phyloP scores from a whole-genome alignment of 2,113 vertebrate genomes.

The Ammodytes marinus region DNA sequence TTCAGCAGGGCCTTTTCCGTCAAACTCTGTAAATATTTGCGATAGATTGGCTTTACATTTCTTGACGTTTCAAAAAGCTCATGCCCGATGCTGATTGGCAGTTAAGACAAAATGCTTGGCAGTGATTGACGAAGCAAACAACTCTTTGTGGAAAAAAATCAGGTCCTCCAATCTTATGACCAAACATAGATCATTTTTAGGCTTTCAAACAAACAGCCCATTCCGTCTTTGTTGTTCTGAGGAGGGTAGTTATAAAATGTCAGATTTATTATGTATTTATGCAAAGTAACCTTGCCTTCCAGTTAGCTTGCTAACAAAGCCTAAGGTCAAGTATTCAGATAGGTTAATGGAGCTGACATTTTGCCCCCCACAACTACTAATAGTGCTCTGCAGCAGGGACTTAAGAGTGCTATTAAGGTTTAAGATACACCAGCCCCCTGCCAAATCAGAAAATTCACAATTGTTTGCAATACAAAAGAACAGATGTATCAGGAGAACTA shows the following conservation, averaged over 20 bases:
- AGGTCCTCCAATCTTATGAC: no score
- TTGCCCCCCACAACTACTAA: constrained; percentile 32
- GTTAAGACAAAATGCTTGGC: no score
- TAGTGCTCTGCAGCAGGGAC: constrained; percentile 17
- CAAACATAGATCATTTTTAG: constrained; percentile 15
- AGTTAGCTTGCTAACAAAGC: constrained; percentile 36
- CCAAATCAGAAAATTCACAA: constrained; percentile 25
- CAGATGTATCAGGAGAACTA: background rate
- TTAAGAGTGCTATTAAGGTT: constrained; percentile 34
- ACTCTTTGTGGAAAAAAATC: no score
- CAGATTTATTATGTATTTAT: constrained; percentile 52
- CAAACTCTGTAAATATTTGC: no score
- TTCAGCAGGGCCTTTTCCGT: background rate
- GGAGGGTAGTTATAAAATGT: constrained; percentile 45
- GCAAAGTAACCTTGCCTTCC: constrained; percentile 41
- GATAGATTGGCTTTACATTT: no score
- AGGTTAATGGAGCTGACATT: constrained; percentile 70
- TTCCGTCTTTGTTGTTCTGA: constrained; percentile 26
- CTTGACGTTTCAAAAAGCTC: no score
- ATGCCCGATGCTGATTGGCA: no score
- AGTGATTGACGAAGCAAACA: no score
- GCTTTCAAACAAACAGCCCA: constrained; percentile 14
- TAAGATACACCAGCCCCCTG: background rate
- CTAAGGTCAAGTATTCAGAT: constrained; percentile 52
- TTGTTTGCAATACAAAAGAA: constrained; percentile 1